Conservation (phyloP, 1,140 invertebrate genomes). For the Mercenaria mercenaria region DNA sequence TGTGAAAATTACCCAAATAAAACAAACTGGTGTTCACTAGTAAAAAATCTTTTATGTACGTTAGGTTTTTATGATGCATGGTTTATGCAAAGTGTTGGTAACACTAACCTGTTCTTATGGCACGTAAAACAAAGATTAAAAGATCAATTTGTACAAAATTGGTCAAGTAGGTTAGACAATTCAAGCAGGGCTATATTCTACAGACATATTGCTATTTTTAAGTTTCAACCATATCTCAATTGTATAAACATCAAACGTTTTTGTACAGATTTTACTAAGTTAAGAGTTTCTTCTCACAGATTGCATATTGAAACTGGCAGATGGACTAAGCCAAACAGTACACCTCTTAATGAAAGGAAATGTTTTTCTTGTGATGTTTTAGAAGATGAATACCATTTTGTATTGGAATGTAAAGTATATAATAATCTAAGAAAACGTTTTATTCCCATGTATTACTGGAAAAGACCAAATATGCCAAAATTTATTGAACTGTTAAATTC, state of each 20-base stretch:
- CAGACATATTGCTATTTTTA: constrained; percentile 15
- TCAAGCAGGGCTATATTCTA: neutral
- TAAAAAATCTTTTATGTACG: neutral
- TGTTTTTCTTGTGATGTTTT: neutral
- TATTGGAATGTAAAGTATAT: constrained; percentile 7
- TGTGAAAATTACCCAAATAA: neutral
- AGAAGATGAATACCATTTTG: constrained; percentile 22
- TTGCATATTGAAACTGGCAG: neutral
- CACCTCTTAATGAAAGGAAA: neutral
- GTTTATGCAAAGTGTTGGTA: constrained; percentile 10
- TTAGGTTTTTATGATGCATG: constrained; percentile 33
- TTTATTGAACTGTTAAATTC: neutral
- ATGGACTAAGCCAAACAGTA: constrained; percentile 6
- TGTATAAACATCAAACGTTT: neutral
- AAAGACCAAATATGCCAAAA: neutral
- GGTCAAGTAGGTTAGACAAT: neutral
- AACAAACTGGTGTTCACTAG: neutral
- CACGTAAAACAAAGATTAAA: neutral
- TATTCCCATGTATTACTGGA: neutral
- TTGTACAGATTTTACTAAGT: neutral
- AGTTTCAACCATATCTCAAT: neutral
- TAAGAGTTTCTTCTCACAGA: neutral
- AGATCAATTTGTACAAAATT: constrained; percentile 23
- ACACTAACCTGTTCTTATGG: neutral
- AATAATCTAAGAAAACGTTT: neutral